These are phyloP conservation scores for Pangasius larnaudii DNA, from an alignment of 2,797 vertebrate genomes.

Conservation along the genomic window DNA sequence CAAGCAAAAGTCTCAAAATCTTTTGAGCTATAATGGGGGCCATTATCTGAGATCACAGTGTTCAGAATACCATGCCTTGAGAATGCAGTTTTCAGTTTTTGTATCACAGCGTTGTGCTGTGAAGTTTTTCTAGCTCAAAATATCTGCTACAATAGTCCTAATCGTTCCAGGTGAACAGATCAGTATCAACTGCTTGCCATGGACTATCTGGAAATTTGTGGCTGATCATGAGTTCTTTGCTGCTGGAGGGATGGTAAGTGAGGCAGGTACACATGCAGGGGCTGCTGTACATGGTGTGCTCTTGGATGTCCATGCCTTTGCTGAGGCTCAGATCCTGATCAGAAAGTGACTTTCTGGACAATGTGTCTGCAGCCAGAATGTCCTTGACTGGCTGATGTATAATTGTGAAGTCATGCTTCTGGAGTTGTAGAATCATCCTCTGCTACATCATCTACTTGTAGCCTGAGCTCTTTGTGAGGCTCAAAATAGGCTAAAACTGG, in stretches of 20 bases:
- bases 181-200: conserved; percentile 7
- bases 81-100: conserved; percentile 42
- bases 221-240: conserved; percentile 36
- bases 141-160: conserved; percentile 41
- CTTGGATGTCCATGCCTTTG: conserved; percentile 46
- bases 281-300: conserved; percentile 30
- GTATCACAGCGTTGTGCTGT: conserved; percentile 34
- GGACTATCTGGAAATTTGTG: conserved; percentile 32
- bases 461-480: conserved; percentile 39
- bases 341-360: neutral
- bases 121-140: conserved; percentile 38
- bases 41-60: conserved; percentile 15
- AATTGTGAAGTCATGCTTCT: conserved; percentile 3
- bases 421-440: conserved; percentile 6
- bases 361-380: neutral
- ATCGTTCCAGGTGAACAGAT: conserved; percentile 34
- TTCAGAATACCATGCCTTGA: conserved; percentile 30
- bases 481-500: conserved; percentile 46
- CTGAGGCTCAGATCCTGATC: neutral
- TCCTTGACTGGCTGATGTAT: neutral
- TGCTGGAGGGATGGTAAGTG: neutral
- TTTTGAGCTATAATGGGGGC: neutral
- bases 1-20: conserved; percentile 3
- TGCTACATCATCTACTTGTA: conserved; percentile 36
- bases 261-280: neutral